Conservation (phyloP, 2,797 vertebrate species). For the Bovichtus diacanthus region DNA sequence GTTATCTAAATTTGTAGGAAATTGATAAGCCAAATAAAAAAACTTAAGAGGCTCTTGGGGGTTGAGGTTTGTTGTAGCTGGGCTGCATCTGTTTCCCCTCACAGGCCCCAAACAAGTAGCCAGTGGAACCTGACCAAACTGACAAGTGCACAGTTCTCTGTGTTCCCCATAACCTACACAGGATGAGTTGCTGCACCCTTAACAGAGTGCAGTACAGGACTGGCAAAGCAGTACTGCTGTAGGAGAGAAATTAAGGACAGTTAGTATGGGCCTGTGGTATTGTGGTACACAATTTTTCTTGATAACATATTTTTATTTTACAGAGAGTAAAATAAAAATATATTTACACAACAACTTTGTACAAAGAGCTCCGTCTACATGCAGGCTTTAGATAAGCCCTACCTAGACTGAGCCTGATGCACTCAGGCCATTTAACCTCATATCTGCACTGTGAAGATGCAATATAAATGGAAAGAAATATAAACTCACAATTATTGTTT, state of each 20-base stretch:
- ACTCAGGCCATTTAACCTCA: constrained; percentile 46
- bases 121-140: constrained; percentile 83
- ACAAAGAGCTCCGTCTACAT: constrained; percentile 89
- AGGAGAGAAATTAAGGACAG: constrained; percentile 99
- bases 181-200: constrained; percentile 99
- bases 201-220: constrained; percentile 99
- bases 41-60: constrained; percentile 18
- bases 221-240: constrained; percentile 99
- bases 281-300: constrained; percentile 93
- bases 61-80: constrained; percentile 64
- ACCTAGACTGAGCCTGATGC: constrained; percentile 46
- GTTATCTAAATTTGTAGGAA: constrained; percentile 9
- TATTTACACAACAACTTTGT: constrained; percentile 90
- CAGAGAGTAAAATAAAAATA: constrained; percentile 88
- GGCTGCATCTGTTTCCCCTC: constrained; percentile 75
- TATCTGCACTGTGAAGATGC: constrained; percentile 17
- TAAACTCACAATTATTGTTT: neutral
- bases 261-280: constrained; percentile 99
- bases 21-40: constrained; percentile 42
- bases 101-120: constrained; percentile 71
- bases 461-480: constrained; percentile 22
- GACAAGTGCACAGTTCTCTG: constrained; percentile 91
- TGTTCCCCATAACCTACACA: constrained; percentile 99
- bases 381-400: constrained; percentile 77
- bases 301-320: constrained; percentile 89